Evolutionary conservation across 2,113 vertebrate genomes (phyloP), one percentile per base, ranked within the genome.

Genomic region (Dipodomys merriami): DNA sequence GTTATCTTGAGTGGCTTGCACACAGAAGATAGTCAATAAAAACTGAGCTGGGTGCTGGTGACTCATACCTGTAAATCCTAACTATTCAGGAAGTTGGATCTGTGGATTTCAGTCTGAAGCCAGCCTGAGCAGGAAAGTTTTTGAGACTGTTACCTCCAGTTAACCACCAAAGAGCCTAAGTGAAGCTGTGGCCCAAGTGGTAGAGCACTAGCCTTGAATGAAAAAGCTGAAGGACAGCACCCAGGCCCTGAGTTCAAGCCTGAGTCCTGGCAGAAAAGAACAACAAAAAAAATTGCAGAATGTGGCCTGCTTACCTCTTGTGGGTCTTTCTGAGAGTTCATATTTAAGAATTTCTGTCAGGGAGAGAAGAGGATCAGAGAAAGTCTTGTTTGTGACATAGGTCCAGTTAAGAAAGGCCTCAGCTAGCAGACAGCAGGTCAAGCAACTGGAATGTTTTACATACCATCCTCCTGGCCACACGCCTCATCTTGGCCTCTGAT

Each of bases 401-500:
- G 4, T 62, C 44, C 44, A 6, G 33, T 5, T 44, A 22, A 6
- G 10, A 10, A 72, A 2, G 4, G 33, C 67, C 69, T 33, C 62
- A 79, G 23, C 35, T 11, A 65, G 16, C 20, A 67, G 57, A 46
- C 30, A 68, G 25, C 11, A 79, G 19, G 22, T 69, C 29, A 69
- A n/a, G 69, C 57, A 84, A 12, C 67, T 39, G 6, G 82, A 81
- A 83, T 46, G 57, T 44, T 88, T 62, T 68, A 85, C 93, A 23
- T 96, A 94, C 93, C 95, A 96, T 97, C 62, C 65, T 85, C 39
- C 29, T 78, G 30, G 94, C 88, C 57, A 94, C 76, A 1, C 0
- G 83, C 5, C 97, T 65, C 0, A 98, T 44, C 35, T 99, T 94
- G 0, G 97, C 94, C 92, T 95, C 94, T 0, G 96, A 97, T 74